These are phyloP conservation scores for Buceros bicornis DNA, from an alignment of 2,797 vertebrate species.

Conservation along the genomic window DNA sequence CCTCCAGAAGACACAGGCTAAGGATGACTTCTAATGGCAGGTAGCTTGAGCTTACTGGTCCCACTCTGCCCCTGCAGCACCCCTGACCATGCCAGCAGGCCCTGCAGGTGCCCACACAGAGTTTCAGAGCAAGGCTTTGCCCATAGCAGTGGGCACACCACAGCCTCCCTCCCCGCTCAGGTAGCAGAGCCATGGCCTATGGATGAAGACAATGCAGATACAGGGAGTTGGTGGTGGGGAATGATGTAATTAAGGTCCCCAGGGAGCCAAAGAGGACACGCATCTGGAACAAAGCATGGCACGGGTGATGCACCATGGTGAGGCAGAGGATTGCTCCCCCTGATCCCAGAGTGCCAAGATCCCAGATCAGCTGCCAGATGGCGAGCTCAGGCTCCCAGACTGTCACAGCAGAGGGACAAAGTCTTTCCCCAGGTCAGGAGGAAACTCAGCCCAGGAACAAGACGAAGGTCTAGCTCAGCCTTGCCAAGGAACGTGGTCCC, in stretches of 20 bases:
- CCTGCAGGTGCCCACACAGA: neutral
- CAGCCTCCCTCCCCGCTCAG: neutral
- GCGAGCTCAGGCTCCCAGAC: neutral
- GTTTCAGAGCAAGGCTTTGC: neutral
- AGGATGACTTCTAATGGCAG: neutral
- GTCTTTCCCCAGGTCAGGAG: neutral
- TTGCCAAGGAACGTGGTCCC: neutral
- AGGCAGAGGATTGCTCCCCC: neutral
- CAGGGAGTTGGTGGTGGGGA: fast-evolving
- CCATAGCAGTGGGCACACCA: neutral
- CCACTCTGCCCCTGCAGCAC: neutral
- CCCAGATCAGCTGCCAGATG: neutral
- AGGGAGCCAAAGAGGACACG: neutral
- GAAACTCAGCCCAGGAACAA: neutral
- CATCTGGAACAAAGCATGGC: neutral
- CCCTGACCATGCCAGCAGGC: neutral
- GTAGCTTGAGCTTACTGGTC: neutral
- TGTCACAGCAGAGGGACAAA: fast-evolving
- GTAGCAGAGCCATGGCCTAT: neutral
- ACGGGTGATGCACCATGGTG: fast-evolving
- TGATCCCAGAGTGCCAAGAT: neutral
- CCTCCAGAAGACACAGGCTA: neutral
- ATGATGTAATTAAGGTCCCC: neutral
- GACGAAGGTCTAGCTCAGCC: neutral
- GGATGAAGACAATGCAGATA: neutral